Conservation (phyloP, 2,797 vertebrate species). For the Graptemys geographica region DNA sequence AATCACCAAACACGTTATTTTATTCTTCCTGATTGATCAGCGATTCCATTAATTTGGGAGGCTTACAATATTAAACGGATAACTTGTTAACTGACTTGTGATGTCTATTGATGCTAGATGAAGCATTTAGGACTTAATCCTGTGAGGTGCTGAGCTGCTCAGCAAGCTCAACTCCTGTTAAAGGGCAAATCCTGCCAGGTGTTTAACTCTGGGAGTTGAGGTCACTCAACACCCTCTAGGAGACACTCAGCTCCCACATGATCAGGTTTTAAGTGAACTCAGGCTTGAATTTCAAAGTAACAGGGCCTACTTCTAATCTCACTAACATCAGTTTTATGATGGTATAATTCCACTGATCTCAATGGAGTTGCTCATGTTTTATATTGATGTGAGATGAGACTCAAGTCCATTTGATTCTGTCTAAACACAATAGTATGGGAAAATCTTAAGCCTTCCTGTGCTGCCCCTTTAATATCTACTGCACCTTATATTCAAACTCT, state of each 20-base stretch:
- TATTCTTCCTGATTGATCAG: neutral
- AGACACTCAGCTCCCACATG: neutral
- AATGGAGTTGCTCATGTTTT: accelerated
- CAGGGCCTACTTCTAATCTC: neutral
- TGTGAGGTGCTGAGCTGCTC: neutral
- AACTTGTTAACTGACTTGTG: neutral
- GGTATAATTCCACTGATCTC: accelerated
- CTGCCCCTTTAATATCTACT: neutral
- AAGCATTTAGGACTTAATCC: neutral
- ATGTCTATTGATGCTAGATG: neutral
- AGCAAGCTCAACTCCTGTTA: neutral
- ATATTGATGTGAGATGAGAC: neutral
- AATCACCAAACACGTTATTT: neutral
- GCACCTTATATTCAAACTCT: neutral
- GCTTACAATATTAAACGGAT: neutral
- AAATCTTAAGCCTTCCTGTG: neutral
- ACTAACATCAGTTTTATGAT: neutral
- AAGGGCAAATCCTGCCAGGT: neutral
- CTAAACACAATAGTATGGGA: neutral
- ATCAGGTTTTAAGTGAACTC: neutral
- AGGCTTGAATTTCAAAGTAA: neutral
- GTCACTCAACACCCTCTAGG: neutral
- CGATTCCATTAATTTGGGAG: neutral
- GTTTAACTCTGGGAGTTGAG: neutral
- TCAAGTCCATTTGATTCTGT: neutral